Evolutionary conservation across 2,888 invertebrate species (phyloP), one percentile per base, ranked within the genome.

Genomic region (Seira ritae): DNA sequence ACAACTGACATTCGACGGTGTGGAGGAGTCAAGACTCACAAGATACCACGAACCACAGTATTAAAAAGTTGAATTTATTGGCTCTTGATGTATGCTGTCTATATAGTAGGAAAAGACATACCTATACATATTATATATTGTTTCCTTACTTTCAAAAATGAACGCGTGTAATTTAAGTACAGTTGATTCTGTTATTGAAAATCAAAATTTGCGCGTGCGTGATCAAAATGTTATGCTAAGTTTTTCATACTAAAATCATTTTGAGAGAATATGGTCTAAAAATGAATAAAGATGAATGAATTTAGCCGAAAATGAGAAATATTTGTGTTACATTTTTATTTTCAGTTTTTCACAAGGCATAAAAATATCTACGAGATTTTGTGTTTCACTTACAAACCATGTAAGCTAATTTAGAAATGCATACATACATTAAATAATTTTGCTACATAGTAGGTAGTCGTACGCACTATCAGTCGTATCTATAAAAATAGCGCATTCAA

Each of bases 131-230:
- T 42, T 69, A 70, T 37, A 23, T 70, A 24, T 68, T 70, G 62
- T 77, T 77, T 82, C 72, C 66, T 72, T 55, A 17, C 10, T 62
- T 68, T 24, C 42, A n/a, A n/a, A n/a, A 67, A 72, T 72, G 76
- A 60, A 72, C 72, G 76, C 24, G 60, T 82, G 82, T 82, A 82
- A 67, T 68, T 82, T 81, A 82, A 72, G 73, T 77, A 60, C 73
- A 77, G 72, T 75, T 81, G 81, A 75, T 62, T 60, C 66, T 77
- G 77, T 68, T 77, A 77, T 42, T 42, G 42, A 42, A n/a, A n/a
- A 42, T 75, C 75, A 4, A 42, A 8, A 42, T 42, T 62, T 72
- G 37, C 75, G 81, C 66, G 68, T 80, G 80, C 69, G 76, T 81
- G 76, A 81, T 71, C 42, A 12, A 42, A 42, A 42, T 42, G 12